Conservation (phyloP, 2,797 vertebrate genomes). For the Geotria australis region DNA sequence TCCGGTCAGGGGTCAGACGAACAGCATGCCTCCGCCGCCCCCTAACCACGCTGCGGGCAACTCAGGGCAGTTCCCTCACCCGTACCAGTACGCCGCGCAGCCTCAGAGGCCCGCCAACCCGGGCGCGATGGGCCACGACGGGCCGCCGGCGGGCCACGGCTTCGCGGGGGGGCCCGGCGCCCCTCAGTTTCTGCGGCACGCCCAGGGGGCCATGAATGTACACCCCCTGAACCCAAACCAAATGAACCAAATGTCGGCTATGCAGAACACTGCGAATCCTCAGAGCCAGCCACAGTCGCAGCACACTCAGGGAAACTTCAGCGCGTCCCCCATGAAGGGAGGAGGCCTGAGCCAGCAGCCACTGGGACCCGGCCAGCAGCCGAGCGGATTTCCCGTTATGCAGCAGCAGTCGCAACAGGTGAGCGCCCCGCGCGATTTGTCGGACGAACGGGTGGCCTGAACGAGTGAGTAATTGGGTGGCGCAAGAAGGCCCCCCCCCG, state of each 20-base stretch:
- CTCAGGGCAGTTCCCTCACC: not conserved
- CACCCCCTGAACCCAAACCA: not conserved
- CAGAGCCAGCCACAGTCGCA: not conserved
- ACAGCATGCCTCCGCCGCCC: not conserved
- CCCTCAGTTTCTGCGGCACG: not conserved
- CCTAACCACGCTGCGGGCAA: not conserved
- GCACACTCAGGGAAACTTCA: not conserved
- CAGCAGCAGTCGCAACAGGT: too few species aligned
- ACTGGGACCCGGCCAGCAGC: too few species aligned
- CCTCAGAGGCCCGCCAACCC: not conserved
- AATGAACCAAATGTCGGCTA: not conserved
- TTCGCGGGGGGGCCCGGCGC: not conserved
- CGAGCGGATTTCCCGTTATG: too few species aligned
- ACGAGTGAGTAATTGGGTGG: too few species aligned
- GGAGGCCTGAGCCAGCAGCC: not conserved
- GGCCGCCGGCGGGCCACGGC: not conserved
- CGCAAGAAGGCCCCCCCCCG: too few species aligned
- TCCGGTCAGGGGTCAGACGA: not conserved
- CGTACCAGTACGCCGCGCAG: not conserved
- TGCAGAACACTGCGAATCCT: not conserved
- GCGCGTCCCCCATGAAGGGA: not conserved
- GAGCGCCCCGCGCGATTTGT: too few species aligned
- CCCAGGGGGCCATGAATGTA: not conserved
- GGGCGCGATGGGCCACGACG: not conserved
- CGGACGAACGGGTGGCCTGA: too few species aligned